Percentiles rank a stretch among this genome's conserved stretches.
Evolutionary conservation across 2,888 invertebrate species (phyloP).

Genomic region (Nyleta sp.): DNA sequence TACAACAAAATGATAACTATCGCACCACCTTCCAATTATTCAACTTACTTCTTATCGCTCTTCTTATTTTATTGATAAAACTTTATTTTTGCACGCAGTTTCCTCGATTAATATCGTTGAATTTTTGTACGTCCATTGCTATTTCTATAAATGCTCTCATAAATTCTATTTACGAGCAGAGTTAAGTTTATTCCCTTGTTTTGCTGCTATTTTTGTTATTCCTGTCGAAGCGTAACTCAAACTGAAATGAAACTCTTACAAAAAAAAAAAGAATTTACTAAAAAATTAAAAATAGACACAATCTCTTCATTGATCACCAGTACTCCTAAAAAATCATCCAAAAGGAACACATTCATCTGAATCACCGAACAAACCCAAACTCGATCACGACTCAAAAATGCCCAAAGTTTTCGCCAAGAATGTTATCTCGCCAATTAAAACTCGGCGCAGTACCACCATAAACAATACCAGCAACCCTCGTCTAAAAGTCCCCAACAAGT

Average conservation of each 20-base stretch:
- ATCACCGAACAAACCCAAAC: too few species aligned
- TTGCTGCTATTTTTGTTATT: not conserved
- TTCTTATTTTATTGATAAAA: not conserved
- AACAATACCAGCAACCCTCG: not conserved
- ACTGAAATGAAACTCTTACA: not conserved
- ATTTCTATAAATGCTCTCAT: not conserved
- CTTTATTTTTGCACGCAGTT: not conserved
- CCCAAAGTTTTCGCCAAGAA: too few species aligned
- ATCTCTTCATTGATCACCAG: too few species aligned
- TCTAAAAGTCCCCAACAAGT: not conserved
- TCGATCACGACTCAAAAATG: too few species aligned
- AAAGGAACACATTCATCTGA: too few species aligned
- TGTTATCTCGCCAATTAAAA: too few species aligned
- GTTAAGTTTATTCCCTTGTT: conserved; percentile 1
- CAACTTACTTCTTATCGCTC: not conserved
- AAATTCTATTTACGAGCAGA: not conserved
- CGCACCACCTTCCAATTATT: too few species aligned
- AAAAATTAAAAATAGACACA: too few species aligned
- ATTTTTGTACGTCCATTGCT: not conserved
- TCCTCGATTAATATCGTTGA: not conserved
- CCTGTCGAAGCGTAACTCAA: not conserved
- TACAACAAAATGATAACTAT: too few species aligned
- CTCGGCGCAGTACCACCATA: too few species aligned
- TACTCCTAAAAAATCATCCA: too few species aligned
- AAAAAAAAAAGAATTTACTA: too few species aligned